Evolutionary conservation across 2,888 invertebrate species (phyloP).

Genomic region (Antheraea assamensis): DNA sequence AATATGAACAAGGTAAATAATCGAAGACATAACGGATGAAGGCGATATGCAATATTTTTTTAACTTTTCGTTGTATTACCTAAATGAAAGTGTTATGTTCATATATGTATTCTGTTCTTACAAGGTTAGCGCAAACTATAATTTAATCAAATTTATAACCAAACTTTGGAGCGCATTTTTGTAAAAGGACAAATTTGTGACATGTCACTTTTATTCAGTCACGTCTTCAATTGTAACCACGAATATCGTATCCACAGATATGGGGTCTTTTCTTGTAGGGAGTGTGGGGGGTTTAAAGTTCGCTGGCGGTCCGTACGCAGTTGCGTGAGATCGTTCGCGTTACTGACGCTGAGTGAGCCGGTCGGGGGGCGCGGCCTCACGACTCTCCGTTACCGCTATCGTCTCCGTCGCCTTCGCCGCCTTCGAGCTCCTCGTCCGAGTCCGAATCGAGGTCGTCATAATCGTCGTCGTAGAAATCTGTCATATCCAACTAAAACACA

Average conservation of each 20-base stretch:
- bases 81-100: no score
- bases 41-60: no score
- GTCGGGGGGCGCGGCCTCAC: slow-evolving; percentile 81
- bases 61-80: no score
- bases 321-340: slow-evolving; percentile 33
- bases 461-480: slow-evolving; percentile 98
- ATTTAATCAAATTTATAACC: no score
- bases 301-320: slow-evolving; percentile 40
- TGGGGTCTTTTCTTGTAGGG: background rate
- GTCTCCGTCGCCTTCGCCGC: slow-evolving; percentile 90
- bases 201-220: no score
- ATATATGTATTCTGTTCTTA: no score
- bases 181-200: no score
- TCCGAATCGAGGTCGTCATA: slow-evolving; percentile 93
- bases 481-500: slow-evolving; percentile 88
- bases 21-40: no score
- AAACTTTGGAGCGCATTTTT: no score
- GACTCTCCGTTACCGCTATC: slow-evolving; percentile 96
- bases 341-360: slow-evolving; percentile 25
- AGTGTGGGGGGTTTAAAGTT: slow-evolving; percentile 23
- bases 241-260: background rate
- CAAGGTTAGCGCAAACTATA: no score
- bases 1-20: background rate
- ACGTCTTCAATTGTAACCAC: background rate
- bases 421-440: slow-evolving; percentile 84